Percentiles rank a stretch among this genome's conserved stretches.
Evolutionary conservation across 2,888 invertebrate species (phyloP).

Genomic region (Pristionchus entomophagus): DNA sequence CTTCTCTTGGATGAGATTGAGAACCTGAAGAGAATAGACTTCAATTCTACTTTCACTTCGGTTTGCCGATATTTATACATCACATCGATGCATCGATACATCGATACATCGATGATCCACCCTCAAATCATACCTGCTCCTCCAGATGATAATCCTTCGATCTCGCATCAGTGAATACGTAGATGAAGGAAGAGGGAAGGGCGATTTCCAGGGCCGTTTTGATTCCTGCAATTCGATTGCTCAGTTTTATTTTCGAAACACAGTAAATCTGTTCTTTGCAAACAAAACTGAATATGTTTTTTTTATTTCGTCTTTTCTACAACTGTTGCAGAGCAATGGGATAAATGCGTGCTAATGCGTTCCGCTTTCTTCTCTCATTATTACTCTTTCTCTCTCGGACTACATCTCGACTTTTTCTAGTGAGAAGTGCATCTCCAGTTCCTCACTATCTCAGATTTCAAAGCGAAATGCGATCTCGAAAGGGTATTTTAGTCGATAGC

Average conservation of each 20-base stretch:
- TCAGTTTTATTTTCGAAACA: neutral
- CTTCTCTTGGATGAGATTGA: conserved; percentile 84
- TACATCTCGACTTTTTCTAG: conserved; percentile 24
- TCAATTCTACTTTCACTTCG: too few relatives aligned
- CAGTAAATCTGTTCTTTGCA: too few relatives aligned
- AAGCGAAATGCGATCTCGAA: neutral
- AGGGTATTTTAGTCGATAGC: conserved; percentile 12
- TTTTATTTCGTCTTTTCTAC: too few relatives aligned
- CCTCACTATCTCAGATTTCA: neutral
- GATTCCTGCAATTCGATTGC: conserved; percentile 63
- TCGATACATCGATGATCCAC: too few relatives aligned
- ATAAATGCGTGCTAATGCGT: too few relatives aligned
- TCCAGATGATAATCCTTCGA: conserved; percentile 83
- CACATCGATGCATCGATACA: too few relatives aligned
- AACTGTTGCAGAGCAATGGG: too few relatives aligned
- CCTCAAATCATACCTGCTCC: conserved; percentile 75
- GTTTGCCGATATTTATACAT: too few relatives aligned
- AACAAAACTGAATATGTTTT: neutral
- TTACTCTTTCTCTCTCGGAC: neutral
- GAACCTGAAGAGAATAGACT: conserved; percentile 77
- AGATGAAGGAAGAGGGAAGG: conserved; percentile 83
- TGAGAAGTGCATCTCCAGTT: neutral
- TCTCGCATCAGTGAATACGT: conserved; percentile 86
- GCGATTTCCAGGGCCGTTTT: conserved; percentile 82
- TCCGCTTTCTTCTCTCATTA: neutral